phyloP scores from a whole-genome alignment of 2,888 invertebrate genomes.

The Ephialtes manifestator region DNA sequence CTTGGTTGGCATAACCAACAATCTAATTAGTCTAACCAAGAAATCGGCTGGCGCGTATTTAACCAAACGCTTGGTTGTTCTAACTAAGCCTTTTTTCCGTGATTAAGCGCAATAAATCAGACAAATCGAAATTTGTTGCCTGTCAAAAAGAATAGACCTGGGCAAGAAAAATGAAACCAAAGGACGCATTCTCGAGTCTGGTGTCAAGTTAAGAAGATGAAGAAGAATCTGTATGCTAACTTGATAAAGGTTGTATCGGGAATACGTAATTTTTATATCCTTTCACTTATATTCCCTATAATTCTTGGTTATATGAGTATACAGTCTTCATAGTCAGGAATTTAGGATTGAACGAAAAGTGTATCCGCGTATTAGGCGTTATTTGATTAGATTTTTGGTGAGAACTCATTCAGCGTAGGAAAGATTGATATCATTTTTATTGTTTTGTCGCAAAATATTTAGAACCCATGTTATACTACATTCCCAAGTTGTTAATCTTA shows the following conservation, averaged over 20 bases:
- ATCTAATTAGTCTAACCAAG: no score
- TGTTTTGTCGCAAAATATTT: no score
- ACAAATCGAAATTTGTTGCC: conserved; percentile 58
- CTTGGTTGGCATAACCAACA: no score
- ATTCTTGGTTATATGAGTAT: not conserved
- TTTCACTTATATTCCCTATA: conserved; percentile 7
- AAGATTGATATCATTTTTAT: no score
- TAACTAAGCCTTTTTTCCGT: no score
- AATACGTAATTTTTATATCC: conserved; percentile 26
- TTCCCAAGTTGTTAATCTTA: conserved; percentile 13
- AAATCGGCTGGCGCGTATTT: no score
- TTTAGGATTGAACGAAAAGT: not conserved
- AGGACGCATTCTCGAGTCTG: conserved; percentile 69
- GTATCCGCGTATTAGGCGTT: not conserved
- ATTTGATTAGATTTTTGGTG: not conserved
- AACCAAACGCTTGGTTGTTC: no score
- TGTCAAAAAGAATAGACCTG: conserved; percentile 69
- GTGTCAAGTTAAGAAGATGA: no score
- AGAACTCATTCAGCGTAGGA: not conserved
- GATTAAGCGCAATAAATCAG: not conserved
- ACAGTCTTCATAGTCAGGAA: not conserved
- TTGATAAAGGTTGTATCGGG: conserved; percentile 67
- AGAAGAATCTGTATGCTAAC: conserved; percentile 70
- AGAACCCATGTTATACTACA: no score
- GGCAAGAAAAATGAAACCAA: conserved; percentile 68